A percentile compares a stretch with the other conserved stretches of the same genome.
These are phyloP conservation scores for Galerucella nymphaeae DNA, from an alignment of 2,888 invertebrate species.

Conservation along the genomic window DNA sequence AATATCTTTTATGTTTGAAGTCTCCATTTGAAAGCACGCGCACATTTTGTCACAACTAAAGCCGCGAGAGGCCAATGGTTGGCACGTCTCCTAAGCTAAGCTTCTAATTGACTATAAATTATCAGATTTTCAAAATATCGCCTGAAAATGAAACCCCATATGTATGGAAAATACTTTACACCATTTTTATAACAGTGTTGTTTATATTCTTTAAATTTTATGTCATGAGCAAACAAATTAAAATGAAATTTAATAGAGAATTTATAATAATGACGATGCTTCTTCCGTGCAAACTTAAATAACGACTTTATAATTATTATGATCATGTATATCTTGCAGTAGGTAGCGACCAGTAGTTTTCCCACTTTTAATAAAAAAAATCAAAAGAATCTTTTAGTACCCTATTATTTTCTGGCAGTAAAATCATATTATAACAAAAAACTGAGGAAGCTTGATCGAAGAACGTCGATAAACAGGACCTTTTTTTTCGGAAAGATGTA, in stretches of 20 bases:
- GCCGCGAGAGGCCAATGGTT: too few relatives aligned
- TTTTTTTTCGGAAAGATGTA: conserved; percentile 53
- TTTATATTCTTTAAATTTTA: too few relatives aligned
- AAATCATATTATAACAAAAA: conserved; percentile 47
- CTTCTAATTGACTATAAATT: too few relatives aligned
- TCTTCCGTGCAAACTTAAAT: conserved; percentile 18
- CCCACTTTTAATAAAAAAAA: conserved; percentile 38
- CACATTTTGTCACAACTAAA: too few relatives aligned
- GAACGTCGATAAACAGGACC: conserved; percentile 56
- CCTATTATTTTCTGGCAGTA: conserved; percentile 53
- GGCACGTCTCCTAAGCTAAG: too few relatives aligned
- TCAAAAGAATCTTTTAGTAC: conserved; percentile 36
- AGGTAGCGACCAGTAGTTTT: conserved; percentile 37
- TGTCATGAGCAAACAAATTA: conserved; percentile 1
- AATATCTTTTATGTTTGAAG: too few relatives aligned
- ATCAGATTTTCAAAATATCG: too few relatives aligned
- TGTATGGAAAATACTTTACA: too few relatives aligned
- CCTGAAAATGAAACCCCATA: too few relatives aligned
- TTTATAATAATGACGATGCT: conserved; percentile 20
- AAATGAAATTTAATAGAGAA: conserved; percentile 11
- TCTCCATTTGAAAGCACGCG: too few relatives aligned
- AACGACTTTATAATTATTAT: conserved; percentile 34
- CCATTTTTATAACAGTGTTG: too few relatives aligned
- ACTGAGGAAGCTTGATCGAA: conserved; percentile 59
- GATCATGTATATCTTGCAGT: conserved; percentile 17